Conservation (phyloP, 2,888 invertebrate species). For the Calliphora vomitoria region DNA sequence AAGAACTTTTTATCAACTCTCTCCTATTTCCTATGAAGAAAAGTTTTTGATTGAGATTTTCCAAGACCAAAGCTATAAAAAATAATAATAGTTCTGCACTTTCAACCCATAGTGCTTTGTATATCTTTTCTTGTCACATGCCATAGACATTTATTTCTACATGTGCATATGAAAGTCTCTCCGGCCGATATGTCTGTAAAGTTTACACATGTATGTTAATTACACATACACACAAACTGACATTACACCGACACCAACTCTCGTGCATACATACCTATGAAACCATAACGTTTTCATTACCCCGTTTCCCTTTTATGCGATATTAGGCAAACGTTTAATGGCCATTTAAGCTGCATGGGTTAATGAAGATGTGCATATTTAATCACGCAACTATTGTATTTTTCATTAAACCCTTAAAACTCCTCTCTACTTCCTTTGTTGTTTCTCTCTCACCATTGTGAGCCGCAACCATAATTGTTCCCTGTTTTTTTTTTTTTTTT, state of each 20-base stretch:
- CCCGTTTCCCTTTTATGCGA: background rate
- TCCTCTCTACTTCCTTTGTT: background rate
- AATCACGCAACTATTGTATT: conserved; percentile 21
- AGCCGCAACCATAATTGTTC: conserved; percentile 46
- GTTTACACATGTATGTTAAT: conserved; percentile 7
- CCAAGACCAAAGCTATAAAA: no score
- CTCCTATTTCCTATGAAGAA: no score
- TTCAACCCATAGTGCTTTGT: background rate
- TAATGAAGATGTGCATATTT: conserved; percentile 72
- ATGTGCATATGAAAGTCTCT: conserved; percentile 1
- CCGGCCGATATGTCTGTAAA: background rate
- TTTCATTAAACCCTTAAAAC: conserved; percentile 27
- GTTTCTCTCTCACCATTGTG: background rate
- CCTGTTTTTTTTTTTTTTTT: conserved; percentile 1
- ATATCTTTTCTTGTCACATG: background rate
- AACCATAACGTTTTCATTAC: conserved; percentile 1
- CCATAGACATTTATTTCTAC: conserved; percentile 14
- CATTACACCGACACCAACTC: background rate
- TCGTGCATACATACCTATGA: background rate
- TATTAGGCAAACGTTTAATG: conserved; percentile 60
- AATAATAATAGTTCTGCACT: no score
- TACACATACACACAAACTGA: conserved; percentile 1
- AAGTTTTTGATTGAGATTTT: no score
- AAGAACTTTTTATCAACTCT: no score
- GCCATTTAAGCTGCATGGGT: conserved; percentile 67